These are phyloP conservation scores for Oscheius sp. DNA, from an alignment of 2,888 invertebrate species.

Conservation along the genomic window DNA sequence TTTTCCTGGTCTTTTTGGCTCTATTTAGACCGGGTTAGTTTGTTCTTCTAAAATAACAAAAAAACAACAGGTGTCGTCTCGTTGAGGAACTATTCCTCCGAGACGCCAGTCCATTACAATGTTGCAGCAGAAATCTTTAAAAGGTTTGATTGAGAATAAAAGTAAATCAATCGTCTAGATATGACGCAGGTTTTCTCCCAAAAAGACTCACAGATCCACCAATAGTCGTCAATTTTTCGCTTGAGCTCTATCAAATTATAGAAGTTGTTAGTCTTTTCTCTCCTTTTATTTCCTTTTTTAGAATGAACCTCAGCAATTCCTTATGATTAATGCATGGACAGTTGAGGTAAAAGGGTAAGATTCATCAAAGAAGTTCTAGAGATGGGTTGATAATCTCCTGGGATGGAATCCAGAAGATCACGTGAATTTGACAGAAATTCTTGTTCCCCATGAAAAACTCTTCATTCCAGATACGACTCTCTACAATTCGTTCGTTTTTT, in stretches of 20 bases:
- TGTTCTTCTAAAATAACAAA: background rate
- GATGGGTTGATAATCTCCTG: conserved; percentile 61
- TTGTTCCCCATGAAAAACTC: conserved; percentile 51
- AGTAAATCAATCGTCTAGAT: conserved; percentile 27
- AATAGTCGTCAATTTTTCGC: conserved; percentile 63
- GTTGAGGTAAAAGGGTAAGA: conserved; percentile 53
- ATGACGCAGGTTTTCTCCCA: conserved; percentile 39
- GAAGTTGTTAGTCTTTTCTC: conserved; percentile 64
- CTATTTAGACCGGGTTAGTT: background rate
- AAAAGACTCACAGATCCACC: conserved; percentile 34
- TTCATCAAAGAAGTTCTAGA: conserved; percentile 43
- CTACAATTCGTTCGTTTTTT: conserved; percentile 53
- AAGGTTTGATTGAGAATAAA: background rate
- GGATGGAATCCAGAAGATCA: conserved; percentile 62
- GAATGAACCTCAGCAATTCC: conserved; percentile 69
- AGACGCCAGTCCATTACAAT: conserved; percentile 6
- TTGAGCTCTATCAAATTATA: conserved; percentile 69
- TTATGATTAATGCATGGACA: conserved; percentile 68
- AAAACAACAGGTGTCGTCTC: background rate
- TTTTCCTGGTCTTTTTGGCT: background rate
- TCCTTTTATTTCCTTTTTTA: conserved; percentile 34
- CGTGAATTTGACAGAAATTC: conserved; percentile 55
- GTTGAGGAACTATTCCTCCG: background rate
- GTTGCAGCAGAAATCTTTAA: conserved; percentile 7
- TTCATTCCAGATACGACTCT: conserved; percentile 64